Conservation (phyloP, 92 coral and sea anemone genomes). For the Phenganax marumi region DNA sequence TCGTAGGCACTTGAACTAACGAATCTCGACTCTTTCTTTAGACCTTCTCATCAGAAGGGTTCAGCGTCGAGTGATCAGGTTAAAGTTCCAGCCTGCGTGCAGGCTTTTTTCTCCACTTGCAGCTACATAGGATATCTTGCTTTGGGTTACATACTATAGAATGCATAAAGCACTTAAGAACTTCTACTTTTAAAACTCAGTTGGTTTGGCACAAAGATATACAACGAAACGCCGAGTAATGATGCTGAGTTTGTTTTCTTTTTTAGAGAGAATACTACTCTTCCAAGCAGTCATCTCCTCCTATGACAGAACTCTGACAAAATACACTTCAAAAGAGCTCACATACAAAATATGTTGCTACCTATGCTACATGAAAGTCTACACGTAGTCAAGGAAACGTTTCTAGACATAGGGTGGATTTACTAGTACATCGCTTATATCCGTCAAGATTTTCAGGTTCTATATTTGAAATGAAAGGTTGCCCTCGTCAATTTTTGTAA, state of each 20-base stretch:
- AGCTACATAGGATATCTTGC: not conserved
- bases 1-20: not conserved
- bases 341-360: not conserved
- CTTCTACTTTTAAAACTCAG: too few species aligned
- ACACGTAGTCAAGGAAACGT: not conserved
- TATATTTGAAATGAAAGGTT: too few species aligned
- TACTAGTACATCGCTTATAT: not conserved
- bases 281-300: slow-evolving; percentile 5
- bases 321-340: not conserved
- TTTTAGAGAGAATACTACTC: slow-evolving; percentile 19
- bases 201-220: too few species aligned
- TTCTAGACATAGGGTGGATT: not conserved
- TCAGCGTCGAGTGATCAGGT: slow-evolving; percentile 31
- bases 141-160: too few species aligned
- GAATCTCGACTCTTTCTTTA: not conserved
- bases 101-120: not conserved
- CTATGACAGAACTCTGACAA: slow-evolving; percentile 32
- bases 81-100: too few species aligned
- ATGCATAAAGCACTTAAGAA: too few species aligned
- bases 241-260: not conserved
- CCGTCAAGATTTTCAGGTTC: too few species aligned
- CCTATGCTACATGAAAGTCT: not conserved
- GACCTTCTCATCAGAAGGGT: slow-evolving; percentile 11
- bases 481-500: not conserved
- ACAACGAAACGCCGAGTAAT: too few species aligned